These are phyloP conservation scores for Pica pica DNA, from an alignment of 2,113 vertebrate genomes.

Conservation along the genomic window DNA sequence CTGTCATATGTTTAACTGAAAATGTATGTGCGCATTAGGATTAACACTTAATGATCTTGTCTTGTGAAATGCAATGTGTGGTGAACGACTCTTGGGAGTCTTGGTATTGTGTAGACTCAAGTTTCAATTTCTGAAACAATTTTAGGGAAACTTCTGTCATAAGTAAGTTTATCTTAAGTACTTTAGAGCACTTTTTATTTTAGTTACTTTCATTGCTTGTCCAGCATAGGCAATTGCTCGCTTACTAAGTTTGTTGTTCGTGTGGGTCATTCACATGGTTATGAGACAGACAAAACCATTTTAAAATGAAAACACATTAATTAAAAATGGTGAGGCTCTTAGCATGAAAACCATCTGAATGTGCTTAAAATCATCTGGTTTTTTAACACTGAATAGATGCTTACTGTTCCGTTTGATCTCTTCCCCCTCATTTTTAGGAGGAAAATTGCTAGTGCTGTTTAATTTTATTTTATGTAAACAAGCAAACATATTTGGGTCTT, in stretches of 20 bases:
- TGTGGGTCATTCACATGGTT: background rate
- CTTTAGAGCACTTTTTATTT: background rate
- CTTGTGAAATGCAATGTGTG: background rate
- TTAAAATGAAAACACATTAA: background rate
- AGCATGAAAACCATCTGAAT: background rate
- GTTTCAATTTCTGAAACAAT: background rate
- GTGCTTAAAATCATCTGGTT: fast-evolving
- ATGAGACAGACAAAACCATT: background rate
- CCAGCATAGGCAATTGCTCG: background rate
- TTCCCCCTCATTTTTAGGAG: background rate
- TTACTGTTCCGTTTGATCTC: background rate
- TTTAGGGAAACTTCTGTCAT: background rate
- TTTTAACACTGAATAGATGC: background rate
- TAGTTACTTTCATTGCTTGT: background rate
- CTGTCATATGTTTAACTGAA: background rate
- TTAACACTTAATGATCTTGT: background rate
- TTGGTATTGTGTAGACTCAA: background rate
- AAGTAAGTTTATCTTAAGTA: background rate
- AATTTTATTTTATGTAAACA: background rate
- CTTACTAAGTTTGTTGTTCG: background rate
- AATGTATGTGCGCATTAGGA: background rate
- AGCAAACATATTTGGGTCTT: fast-evolving
- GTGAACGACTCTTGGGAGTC: background rate
- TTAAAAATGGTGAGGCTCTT: background rate
- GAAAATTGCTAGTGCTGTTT: background rate